Conservation (phyloP, 2,797 vertebrate genomes). For the Botia kubotai region DNA sequence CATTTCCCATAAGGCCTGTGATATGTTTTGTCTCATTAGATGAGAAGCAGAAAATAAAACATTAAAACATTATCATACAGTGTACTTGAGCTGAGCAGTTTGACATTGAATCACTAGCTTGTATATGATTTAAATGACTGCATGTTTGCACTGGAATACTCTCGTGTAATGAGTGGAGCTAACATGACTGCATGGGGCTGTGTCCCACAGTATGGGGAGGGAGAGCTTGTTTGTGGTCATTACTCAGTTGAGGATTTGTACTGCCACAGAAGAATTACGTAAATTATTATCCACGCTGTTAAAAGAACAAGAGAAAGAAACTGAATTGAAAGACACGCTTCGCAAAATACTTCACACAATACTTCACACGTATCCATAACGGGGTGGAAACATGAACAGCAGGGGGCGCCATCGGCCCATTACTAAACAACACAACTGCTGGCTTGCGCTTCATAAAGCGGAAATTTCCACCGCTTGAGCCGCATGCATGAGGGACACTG, state of each 20-base stretch:
- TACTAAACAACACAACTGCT: constrained; percentile 32
- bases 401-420: constrained; percentile 60
- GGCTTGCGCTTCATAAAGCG: constrained; percentile 58
- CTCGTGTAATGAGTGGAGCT: too few relatives aligned
- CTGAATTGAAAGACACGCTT: constrained; percentile 12
- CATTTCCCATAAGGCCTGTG: neutral
- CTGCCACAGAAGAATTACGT: neutral
- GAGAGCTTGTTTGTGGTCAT: too few relatives aligned
- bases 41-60: neutral
- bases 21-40: neutral
- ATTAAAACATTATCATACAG: neutral
- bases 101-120: too few relatives aligned
- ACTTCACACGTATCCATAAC: neutral
- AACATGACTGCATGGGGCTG: too few relatives aligned
- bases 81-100: neutral
- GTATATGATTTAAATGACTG: too few relatives aligned
- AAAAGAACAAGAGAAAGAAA: constrained; percentile 5
- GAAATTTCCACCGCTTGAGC: constrained; percentile 76
- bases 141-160: neutral
- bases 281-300: neutral
- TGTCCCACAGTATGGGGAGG: too few relatives aligned
- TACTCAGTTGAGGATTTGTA: neutral
- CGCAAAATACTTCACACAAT: constrained; percentile 8
- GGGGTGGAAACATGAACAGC: constrained; percentile 57
- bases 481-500: constrained; percentile 66